Base-by-base conservation (phyloP, 2,797 vertebrate genomes). In the Xenops minutus region DNA sequence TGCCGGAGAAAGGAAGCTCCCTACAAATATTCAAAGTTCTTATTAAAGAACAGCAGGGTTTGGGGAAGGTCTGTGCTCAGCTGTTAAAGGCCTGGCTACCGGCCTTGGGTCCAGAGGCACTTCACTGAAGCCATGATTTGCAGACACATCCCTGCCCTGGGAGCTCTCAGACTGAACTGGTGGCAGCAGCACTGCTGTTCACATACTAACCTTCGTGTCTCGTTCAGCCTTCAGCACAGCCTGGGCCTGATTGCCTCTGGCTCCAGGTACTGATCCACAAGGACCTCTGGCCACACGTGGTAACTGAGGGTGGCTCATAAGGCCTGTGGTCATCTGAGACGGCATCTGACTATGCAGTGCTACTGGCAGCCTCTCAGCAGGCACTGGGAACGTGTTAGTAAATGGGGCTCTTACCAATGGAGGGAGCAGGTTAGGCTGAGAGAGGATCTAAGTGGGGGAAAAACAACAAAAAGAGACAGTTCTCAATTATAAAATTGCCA, bases 401-500 rank as follows among this genome's bases (percentile, higher is more conserved):
- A 99, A 99, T 97, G 99, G 98, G 95, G 99, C 98, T 97, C 99
- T 98, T 87, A 99, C 98, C 98, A 99, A 98, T 92, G 99, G 99
- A 97, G 99, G 99, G 93, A 99, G 99, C 79, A 99, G 98, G 98
- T 99, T 99, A 97, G 99, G 99, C 97, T 99, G 99, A 96, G 99
- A 99, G 97, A 99, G 97, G 92, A 99, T 99, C 99, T 99, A 98
- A 93, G 96, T 89, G 83, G 93, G 96, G 97, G 97, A 97, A 98
- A 97, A 98, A 97, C 96, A 97, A 98, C 97, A 96, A 86, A 76
- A 96, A 98, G 97, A 97, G 96, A 98, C 95, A 98, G 96, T 96
- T 96, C 52, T 95, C 96, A 95, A 97, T 98, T 97, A 98, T 96
- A 96, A 97, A 94, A 93, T 3, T 64, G 97, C 98, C 98, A 98